Conservation (phyloP, 2,113 vertebrate species). For the Osmerus eperlanus region DNA sequence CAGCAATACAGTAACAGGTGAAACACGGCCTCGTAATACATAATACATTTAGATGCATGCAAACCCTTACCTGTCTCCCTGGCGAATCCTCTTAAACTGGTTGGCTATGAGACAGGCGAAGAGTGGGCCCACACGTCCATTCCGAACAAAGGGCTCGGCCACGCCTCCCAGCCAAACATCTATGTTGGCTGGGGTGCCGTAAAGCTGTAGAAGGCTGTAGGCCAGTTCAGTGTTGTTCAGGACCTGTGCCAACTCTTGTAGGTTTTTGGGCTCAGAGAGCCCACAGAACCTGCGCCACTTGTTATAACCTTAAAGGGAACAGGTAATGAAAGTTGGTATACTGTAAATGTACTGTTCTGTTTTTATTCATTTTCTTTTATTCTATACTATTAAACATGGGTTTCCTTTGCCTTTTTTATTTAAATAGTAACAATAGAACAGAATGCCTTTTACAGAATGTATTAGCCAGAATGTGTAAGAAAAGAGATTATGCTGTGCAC, state of each 20-base stretch:
- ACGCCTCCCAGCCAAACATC: slow-evolving; percentile 75
- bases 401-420: too few species aligned
- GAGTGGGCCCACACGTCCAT: slow-evolving; percentile 79
- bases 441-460: neutral
- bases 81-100: slow-evolving; percentile 68
- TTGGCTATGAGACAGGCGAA: slow-evolving; percentile 70
- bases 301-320: slow-evolving; percentile 68
- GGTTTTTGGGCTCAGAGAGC: slow-evolving; percentile 63
- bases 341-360: too few species aligned
- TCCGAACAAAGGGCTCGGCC: slow-evolving; percentile 68
- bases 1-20: neutral
- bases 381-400: too few species aligned
- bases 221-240: slow-evolving; percentile 63
- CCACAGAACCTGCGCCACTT: slow-evolving; percentile 69
- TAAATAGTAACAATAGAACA: neutral
- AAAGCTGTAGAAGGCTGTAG: slow-evolving; percentile 57
- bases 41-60: neutral
- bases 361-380: too few species aligned
- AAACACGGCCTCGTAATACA: neutral
- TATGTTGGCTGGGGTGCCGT: slow-evolving; percentile 68
- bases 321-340: neutral
- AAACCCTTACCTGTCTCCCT: slow-evolving; percentile 69
- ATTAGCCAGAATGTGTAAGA: neutral
- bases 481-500: neutral
- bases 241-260: slow-evolving; percentile 51